phyloP scores from a whole-genome alignment of 2,888 invertebrate genomes.

The Coleophora flavipennella region DNA sequence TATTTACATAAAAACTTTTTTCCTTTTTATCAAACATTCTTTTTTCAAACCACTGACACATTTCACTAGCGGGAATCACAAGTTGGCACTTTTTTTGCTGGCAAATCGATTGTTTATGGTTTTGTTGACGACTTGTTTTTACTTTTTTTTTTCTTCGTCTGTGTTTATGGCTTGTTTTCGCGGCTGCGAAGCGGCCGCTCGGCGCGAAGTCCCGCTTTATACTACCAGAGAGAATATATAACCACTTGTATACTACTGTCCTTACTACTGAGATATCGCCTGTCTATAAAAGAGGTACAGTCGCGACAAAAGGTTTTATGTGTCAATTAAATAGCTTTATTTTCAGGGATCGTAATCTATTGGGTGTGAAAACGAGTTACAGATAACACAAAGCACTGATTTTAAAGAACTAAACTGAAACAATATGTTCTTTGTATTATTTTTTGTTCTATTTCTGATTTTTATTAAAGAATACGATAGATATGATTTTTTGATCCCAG shows the following conservation, averaged over 20 bases:
- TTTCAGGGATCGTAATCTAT: neutral
- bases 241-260: constrained; percentile 37
- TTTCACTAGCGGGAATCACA: constrained; percentile 6
- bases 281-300: constrained; percentile 26
- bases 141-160: constrained; percentile 3
- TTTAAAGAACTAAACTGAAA: too few relatives aligned
- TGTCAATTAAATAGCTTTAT: neutral
- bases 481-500: too few relatives aligned
- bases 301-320: constrained; percentile 26
- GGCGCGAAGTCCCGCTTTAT: constrained; percentile 27
- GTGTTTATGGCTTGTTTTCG: constrained; percentile 7
- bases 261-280: constrained; percentile 45
- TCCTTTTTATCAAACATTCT: constrained; percentile 11
- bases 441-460: too few relatives aligned
- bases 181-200: constrained; percentile 4
- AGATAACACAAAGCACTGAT: too few relatives aligned
- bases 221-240: too few relatives aligned
- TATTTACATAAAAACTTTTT: constrained; percentile 15
- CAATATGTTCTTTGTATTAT: too few relatives aligned
- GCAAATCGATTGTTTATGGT: constrained; percentile 6
- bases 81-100: constrained; percentile 2
- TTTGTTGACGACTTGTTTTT: constrained; percentile 5
- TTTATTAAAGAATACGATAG: too few relatives aligned
- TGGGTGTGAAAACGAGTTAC: constrained; percentile 1
- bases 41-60: constrained; percentile 25